Base-by-base conservation (phyloP, 2,113 vertebrate genomes). In the Phalacrocorax carbo region DNA sequence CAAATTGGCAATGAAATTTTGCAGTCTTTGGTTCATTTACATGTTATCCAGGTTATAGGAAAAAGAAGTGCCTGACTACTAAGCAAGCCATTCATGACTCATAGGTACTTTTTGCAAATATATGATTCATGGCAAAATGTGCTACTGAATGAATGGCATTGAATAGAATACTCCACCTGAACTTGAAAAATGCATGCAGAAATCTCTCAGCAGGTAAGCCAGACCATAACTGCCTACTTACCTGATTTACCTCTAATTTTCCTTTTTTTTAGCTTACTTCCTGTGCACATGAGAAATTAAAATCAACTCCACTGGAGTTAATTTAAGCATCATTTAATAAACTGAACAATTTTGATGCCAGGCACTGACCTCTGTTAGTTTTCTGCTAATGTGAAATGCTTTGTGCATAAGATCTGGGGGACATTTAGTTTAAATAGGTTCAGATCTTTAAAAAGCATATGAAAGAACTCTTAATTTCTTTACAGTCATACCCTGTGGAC, bases 341-440 rank as follows among this genome's bases (percentile, higher is more conserved):
- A 84, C 17, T 4, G 9, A 91, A 81, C 38, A 38, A 90, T 72
- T 92, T 49, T 52, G 51, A 93, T 70, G 48, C 48, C 69, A 93
- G 51, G 27, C 34, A 66, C 46, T 32, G 42, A 70, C 81, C 25
- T 78, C 70, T 81, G 40, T 60, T 70, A 68, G 44, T 86, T 92
- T 94, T 91, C 44, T 95, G 83, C 44, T 88, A 92, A 95, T 57
- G 52, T 93, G 79, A 93, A 86, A 82, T 73, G 38, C 82, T 97
- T 96, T 90, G 70, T 94, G 27, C 18, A 6, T 54, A 64, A 92
- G 52, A 23, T 38, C 57, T 68, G 80, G 55, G 60, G 71, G 96
- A 58, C 72, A 30, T 83, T 96, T 55, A 83, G 42, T 88, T 96
- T 92, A 34, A 95, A 89, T 46, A 71, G 9, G 32, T 82, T 97